phyloP scores from a whole-genome alignment of 2,888 invertebrate genomes.

The Papilio elwesi region DNA sequence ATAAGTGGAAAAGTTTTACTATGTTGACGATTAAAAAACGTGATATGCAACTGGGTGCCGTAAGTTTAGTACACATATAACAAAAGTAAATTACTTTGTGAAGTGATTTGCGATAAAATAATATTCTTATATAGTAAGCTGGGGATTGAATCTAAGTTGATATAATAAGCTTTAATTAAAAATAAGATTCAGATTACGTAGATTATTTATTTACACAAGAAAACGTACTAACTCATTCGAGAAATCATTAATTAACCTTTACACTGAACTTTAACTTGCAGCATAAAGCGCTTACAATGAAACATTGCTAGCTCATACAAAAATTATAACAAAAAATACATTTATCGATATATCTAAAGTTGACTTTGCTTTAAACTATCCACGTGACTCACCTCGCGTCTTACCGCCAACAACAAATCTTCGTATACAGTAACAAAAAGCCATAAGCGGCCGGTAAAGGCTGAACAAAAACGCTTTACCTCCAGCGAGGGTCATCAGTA shows the following conservation, averaged over 20 bases:
- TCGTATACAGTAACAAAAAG: constrained; percentile 62
- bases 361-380: constrained; percentile 66
- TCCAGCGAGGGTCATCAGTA: constrained; percentile 61
- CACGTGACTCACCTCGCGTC: constrained; percentile 81
- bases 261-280: neutral
- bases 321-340: constrained; percentile 38
- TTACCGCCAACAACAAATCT: constrained; percentile 82
- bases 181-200: neutral
- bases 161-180: no score
- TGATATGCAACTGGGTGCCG: neutral
- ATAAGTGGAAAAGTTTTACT: neutral
- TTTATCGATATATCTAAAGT: constrained; percentile 67
- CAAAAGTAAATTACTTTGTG: neutral
- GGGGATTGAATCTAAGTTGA: no score
- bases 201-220: neutral
- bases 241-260: neutral
- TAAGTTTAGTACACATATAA: no score
- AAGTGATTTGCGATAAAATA: neutral
- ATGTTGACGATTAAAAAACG: constrained; percentile 2
- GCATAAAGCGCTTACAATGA: neutral
- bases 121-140: no score
- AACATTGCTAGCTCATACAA: neutral
- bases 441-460: constrained; percentile 69
- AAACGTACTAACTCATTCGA: neutral
- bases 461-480: constrained; percentile 70